phyloP scores from a whole-genome alignment of 2,113 vertebrate genomes.

The Holacanthus passer region DNA sequence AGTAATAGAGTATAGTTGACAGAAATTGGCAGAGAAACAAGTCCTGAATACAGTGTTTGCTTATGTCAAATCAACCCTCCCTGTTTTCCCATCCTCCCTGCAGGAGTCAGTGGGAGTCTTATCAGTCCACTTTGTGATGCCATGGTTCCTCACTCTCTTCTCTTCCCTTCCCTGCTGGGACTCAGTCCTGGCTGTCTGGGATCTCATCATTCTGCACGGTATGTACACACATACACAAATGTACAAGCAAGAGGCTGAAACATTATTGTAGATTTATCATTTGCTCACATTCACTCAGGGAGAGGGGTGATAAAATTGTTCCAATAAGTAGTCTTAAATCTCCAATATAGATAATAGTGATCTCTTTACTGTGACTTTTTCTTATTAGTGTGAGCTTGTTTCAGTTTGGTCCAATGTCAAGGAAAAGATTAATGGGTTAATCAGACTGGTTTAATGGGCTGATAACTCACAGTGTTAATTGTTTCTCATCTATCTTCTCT shows the following conservation, averaged over 20 bases:
- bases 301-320: background rate
- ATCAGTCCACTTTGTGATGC: conserved; percentile 81
- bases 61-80: conserved; percentile 3
- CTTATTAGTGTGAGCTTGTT: background rate
- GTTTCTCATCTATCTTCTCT: background rate
- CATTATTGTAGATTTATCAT: background rate
- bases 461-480: background rate
- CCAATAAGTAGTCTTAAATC: background rate
- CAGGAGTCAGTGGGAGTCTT: conserved; percentile 81
- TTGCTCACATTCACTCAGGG: background rate
- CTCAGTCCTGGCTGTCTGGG: conserved; percentile 84
- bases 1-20: background rate
- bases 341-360: background rate
- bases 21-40: background rate
- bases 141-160: conserved; percentile 85
- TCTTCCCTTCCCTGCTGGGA: conserved; percentile 86
- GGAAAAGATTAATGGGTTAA: background rate
- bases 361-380: background rate
- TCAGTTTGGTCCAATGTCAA: background rate
- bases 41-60: conserved; percentile 2
- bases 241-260: too few species aligned
- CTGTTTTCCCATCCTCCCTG: background rate
- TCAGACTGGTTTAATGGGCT: background rate
- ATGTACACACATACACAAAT: background rate
- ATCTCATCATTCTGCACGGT: conserved; percentile 83